Base-by-base conservation (phyloP, 2,888 invertebrate species). In the Cryptocheilus praepositus region DNA sequence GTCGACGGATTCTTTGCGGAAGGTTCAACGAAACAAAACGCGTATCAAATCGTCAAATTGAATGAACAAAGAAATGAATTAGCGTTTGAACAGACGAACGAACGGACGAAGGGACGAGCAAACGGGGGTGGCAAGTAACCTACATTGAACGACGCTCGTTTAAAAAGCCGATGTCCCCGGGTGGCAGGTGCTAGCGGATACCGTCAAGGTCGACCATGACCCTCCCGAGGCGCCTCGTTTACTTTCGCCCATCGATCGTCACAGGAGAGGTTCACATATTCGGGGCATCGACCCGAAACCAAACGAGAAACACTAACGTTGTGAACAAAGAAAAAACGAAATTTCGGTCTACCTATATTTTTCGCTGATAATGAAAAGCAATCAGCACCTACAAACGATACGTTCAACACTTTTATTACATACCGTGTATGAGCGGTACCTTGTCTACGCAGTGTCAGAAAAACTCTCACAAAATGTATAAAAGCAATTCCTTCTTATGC, bases 181-280 rank as follows among this genome's bases (percentile, higher is more conserved):
- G 63, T 70, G 70, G 67, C 66, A 70, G 76, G 70, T 71, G 65
- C 57, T 67, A 70, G 66, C 61, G 57, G 64, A 67, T 64, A 58
- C 70, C 68, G 70, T 71, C 64, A 71, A 71, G 69, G 72, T 77
- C 79, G 77, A 80, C 81, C 79, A 72, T 81, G 80, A 81, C 81
- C 74, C 74, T 74, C 69, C 67, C 72, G 70, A 70, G 70, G 67
- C 69, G 57, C 57, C 74, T 75, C 73, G 74, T 74, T 77, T 75
- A 71, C 67, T 64, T 73, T 70, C 75, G 70, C 56, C 61, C 57
- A 70, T 70, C 72, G 74, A 74, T 70, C 74, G 71, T 64, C 69
- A 57, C 69, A 18, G 49, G 45, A 61, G 56, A 57, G 69, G 55
- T 61, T 69, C 73, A 56, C 69, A 60, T 64, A 69, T 72, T 74